phyloP scores from a whole-genome alignment of 2,797 vertebrate genomes.

The Aldrovandia affinis region DNA sequence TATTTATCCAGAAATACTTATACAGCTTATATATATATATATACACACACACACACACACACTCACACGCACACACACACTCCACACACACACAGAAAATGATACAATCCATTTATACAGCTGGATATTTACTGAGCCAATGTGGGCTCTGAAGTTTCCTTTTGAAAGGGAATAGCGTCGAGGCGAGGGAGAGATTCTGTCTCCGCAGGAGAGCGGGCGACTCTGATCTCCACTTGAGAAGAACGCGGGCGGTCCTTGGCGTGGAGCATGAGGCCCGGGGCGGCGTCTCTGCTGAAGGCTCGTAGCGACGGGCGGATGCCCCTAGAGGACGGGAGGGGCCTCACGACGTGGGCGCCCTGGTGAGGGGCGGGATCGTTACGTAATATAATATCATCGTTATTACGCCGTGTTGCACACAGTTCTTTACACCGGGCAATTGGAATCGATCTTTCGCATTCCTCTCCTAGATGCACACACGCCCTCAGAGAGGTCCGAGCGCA shows the following conservation, averaged over 20 bases:
- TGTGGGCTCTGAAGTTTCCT: too few relatives aligned
- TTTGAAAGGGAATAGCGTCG: not conserved
- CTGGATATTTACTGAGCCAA: too few relatives aligned
- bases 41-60: not conserved
- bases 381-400: constrained; percentile 63
- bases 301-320: not conserved
- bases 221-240: not conserved
- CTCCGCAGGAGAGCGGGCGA: not conserved
- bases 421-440: too few relatives aligned
- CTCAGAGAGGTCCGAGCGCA: too few relatives aligned
- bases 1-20: too few relatives aligned
- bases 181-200: not conserved
- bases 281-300: not conserved
- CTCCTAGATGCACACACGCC: too few relatives aligned
- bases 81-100: too few relatives aligned
- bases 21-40: not conserved
- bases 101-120: too few relatives aligned
- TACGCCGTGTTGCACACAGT: too few relatives aligned
- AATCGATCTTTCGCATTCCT: too few relatives aligned
- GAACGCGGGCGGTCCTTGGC: not conserved
- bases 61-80: too few relatives aligned
- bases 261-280: not conserved
- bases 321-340: too few relatives aligned
- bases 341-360: not conserved
- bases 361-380: constrained; percentile 39